phyloP scores from a whole-genome alignment of 2,113 vertebrate species.

The Gorilla gorilla region DNA sequence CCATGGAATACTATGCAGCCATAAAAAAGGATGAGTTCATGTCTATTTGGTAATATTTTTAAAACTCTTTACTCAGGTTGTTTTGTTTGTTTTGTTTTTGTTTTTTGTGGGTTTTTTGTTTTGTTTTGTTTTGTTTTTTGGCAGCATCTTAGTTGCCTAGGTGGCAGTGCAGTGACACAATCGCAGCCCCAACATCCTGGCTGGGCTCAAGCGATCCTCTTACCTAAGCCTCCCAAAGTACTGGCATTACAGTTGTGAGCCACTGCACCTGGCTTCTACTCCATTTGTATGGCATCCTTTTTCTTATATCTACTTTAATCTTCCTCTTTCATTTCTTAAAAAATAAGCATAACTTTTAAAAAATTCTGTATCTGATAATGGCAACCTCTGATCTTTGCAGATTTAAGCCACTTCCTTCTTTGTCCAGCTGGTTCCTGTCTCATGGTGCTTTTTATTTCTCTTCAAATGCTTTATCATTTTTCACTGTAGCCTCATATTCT shows the following conservation, averaged over 20 bases:
- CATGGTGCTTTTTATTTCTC: neutral
- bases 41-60: neutral
- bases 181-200: too few relatives aligned
- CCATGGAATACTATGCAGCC: too few relatives aligned
- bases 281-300: neutral
- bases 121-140: too few relatives aligned
- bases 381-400: neutral
- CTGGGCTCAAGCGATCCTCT: too few relatives aligned
- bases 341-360: neutral
- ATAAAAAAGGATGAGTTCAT: too few relatives aligned
- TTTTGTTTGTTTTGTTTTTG: too few relatives aligned
- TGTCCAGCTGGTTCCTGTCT: neutral
- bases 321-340: neutral
- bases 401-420: neutral
- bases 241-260: too few relatives aligned
- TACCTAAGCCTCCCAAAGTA: too few relatives aligned
- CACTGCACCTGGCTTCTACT: too few relatives aligned
- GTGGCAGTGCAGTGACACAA: too few relatives aligned
- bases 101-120: too few relatives aligned
- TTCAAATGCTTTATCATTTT: neutral
- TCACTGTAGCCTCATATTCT: neutral
- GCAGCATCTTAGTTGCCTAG: too few relatives aligned
- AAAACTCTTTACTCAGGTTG: neutral
- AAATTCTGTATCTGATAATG: neutral
- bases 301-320: neutral